Evolutionary conservation across 2,888 invertebrate species (phyloP), one percentile per base, ranked within the genome.

Genomic region (Ophioninae sp.): DNA sequence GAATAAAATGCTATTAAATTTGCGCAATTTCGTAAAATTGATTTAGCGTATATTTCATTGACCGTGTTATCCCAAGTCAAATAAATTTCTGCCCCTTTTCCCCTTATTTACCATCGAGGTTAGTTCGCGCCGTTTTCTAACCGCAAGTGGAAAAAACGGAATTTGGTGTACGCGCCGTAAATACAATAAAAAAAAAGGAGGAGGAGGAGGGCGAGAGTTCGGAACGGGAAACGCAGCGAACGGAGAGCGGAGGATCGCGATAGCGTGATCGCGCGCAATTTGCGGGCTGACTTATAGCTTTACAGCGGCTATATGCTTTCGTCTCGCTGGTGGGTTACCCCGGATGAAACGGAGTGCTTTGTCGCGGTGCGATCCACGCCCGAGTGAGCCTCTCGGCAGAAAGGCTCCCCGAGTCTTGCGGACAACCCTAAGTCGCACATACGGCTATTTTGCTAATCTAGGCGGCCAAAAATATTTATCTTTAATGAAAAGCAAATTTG

Each of bases 251-350:
- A 41, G 74, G 72, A 83, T 75, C 23, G 51, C 63, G 69, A 65
- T 83, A 59, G 79, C 82, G 82, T 83, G 79, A 67, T 72, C 41
- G 30, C 39, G 67, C 71, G 79, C 79, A 83, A 79, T 83, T 83
- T 67, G 67, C 61, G 13, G 44, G 51, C 56, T 79, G 79, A 79
- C 79, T 79, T 80, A 83, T 72, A 63, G 79, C 59, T 58, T 23
- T 41, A 20, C 51, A 13, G 41, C 23, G 51, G 51, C 51, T 17
- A 51, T 17, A 51, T 58, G 64, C 56, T 75, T 75, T 75, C 64
- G 56, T 71, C 59, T 41, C 58, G 17, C 17, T 51, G 51, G 51
- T 17, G 58, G 37, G 64, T 81, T 71, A 44, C 71, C 58, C 65
- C 51, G 17, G 51, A 79, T 30, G 75, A 83, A 75, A 79, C 61